These are phyloP conservation scores for Aurelia sp. DNA, from an alignment of 30 jellyfish, hydroid and myxozoan species.

Conservation along the genomic window DNA sequence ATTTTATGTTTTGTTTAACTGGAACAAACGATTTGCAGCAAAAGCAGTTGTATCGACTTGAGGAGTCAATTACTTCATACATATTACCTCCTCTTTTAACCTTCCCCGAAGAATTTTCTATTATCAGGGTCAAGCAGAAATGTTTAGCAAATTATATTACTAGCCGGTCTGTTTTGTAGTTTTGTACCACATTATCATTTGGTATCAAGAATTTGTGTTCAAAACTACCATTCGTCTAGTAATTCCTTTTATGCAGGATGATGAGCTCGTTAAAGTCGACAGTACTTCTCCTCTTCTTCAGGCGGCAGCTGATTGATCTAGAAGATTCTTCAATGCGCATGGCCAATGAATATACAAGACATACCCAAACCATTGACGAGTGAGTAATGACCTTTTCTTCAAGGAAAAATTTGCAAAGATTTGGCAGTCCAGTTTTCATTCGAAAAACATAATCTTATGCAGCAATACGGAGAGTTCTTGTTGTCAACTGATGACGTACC, in stretches of 20 bases:
- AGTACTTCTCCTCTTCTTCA: constrained; percentile 8
- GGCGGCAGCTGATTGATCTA: constrained; percentile 91
- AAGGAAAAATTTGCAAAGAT: too few species aligned
- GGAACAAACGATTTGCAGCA: neutral
- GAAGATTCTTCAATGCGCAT: constrained; percentile 87
- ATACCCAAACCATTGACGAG: constrained; percentile 88
- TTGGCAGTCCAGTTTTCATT: too few species aligned
- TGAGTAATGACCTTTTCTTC: constrained; percentile 20
- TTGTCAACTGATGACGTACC: too few species aligned
- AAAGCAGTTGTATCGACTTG: neutral
- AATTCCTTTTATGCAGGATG: neutral
- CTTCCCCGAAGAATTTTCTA: neutral
- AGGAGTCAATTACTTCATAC: neutral
- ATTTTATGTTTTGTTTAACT: neutral
- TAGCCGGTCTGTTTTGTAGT: too few species aligned
- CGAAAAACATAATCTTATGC: too few species aligned
- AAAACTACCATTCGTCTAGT: too few species aligned
- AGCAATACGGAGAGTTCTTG: too few species aligned
- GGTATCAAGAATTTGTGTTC: too few species aligned
- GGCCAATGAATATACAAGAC: constrained; percentile 84
- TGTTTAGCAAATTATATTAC: too few species aligned
- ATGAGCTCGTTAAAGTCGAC: neutral
- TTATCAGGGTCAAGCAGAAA: too few species aligned
- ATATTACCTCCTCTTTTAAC: too few species aligned
- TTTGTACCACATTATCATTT: too few species aligned